Evolutionary conservation across 1,140 invertebrate genomes (phyloP).

Genomic region (Drosophila kurseongensis): DNA sequence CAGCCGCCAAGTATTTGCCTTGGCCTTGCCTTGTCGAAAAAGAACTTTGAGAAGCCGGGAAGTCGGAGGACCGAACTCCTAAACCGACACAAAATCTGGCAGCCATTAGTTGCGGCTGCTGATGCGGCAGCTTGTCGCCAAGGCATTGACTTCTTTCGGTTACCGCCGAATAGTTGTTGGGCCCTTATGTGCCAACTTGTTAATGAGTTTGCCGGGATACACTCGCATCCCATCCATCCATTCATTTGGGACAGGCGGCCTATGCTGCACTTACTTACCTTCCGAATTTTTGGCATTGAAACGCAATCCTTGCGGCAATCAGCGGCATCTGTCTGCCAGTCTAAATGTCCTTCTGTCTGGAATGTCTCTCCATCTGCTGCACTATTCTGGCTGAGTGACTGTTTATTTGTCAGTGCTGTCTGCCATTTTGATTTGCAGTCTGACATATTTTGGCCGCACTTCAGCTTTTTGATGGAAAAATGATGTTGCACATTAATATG

Average conservation of each 20-base stretch:
- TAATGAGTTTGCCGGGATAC: constrained; percentile 70
- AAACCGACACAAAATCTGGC: constrained; percentile 49
- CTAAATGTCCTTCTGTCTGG: constrained; percentile 6
- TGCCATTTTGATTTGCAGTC: constrained; percentile 67
- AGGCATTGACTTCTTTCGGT: constrained; percentile 58
- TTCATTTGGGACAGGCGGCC: constrained; percentile 21
- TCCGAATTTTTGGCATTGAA: constrained; percentile 64
- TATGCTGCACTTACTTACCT: constrained; percentile 50
- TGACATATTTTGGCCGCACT: constrained; percentile 70
- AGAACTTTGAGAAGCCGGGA: constrained; percentile 18
- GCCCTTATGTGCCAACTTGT: constrained; percentile 79
- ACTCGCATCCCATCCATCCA: not conserved
- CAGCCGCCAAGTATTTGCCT: constrained; percentile 59
- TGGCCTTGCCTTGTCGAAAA: constrained; percentile 47
- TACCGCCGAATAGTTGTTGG: constrained; percentile 49
- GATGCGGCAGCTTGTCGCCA: constrained; percentile 69
- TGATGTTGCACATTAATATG: constrained; percentile 31
- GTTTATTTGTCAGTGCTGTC: constrained; percentile 71
- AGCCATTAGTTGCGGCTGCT: constrained; percentile 76
- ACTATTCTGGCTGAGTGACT: constrained; percentile 47
- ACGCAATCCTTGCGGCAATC: constrained; percentile 50
- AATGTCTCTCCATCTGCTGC: constrained; percentile 36
- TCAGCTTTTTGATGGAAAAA: constrained; percentile 36
- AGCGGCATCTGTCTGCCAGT: constrained; percentile 37
- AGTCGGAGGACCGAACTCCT: constrained; percentile 16